These are phyloP conservation scores for Heliothis subflexa DNA, from an alignment of 1,140 invertebrate species.

Conservation along the genomic window DNA sequence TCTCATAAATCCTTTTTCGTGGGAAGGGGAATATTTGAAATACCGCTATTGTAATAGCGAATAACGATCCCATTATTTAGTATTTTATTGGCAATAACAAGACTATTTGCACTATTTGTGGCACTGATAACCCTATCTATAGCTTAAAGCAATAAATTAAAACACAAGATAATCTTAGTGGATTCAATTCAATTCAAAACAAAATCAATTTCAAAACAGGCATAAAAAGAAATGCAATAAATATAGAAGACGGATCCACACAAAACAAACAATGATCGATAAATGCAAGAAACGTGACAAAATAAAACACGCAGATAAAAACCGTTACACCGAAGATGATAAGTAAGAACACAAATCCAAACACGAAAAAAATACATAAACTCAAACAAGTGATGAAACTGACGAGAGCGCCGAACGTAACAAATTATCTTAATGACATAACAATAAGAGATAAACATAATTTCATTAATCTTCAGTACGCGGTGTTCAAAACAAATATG, in stretches of 20 bases:
- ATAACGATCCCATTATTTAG: background rate
- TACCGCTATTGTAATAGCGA: background rate
- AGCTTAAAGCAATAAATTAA: background rate
- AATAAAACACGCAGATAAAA: conserved; percentile 15
- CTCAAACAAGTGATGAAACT: conserved; percentile 11
- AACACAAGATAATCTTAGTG: background rate
- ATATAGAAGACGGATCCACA: background rate
- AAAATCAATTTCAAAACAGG: background rate
- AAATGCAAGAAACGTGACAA: conserved; percentile 10
- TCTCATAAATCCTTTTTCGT: conserved; percentile 42
- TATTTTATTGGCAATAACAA: background rate
- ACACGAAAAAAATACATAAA: conserved; percentile 6
- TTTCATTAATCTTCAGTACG: conserved; percentile 60
- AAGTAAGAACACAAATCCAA: conserved; percentile 20
- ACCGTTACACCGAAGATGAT: conserved; percentile 24
- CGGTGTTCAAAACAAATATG: conserved; percentile 56
- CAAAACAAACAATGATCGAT: conserved; percentile 21
- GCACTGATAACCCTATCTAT: background rate
- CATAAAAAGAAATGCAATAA: background rate
- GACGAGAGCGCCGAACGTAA: background rate
- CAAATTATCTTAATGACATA: conserved; percentile 42
- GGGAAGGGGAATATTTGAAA: background rate
- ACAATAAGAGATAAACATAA: conserved; percentile 43
- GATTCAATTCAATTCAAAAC: background rate
- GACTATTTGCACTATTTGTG: background rate